Conservation (phyloP, 1,140 invertebrate genomes). For the Solen grandis region DNA sequence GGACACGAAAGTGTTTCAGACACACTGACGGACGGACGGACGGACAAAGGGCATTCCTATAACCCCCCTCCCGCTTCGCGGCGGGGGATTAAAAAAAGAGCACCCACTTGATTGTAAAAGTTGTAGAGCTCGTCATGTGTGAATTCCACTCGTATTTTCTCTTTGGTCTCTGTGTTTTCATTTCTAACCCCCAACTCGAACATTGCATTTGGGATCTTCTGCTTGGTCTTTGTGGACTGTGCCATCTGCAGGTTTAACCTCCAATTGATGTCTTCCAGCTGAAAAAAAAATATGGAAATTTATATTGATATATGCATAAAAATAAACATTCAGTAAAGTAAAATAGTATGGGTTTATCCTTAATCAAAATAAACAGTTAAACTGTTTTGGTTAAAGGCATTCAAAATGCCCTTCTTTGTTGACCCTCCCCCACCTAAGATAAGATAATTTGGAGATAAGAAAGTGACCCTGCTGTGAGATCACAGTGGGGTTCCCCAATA, state of each 20-base stretch:
- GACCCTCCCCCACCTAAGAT: no score
- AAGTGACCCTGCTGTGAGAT: no score
- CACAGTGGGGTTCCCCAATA: no score
- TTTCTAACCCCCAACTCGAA: constrained; percentile 75
- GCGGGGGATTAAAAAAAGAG: no score
- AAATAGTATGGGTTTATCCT: no score
- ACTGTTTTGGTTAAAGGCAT: no score
- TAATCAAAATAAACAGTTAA: neutral
- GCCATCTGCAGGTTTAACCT: constrained; percentile 78
- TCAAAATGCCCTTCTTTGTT: no score
- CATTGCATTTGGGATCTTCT: constrained; percentile 78
- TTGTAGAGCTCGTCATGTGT: constrained; percentile 76
- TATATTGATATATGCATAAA: neutral
- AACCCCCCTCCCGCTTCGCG: no score
- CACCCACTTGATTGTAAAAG: constrained; percentile 77
- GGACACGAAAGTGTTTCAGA: no score
- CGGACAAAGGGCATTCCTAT: no score
- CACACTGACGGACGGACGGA: no score
- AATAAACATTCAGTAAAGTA: neutral
- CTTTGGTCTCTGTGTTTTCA: constrained; percentile 68
- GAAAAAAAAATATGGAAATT: constrained; percentile 26
- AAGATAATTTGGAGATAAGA: no score
- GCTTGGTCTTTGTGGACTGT: constrained; percentile 71
- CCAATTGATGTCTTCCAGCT: constrained; percentile 78
- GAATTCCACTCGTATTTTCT: constrained; percentile 75